Conservation (phyloP, 1,140 invertebrate species). For the Drosophila ambigua region DNA sequence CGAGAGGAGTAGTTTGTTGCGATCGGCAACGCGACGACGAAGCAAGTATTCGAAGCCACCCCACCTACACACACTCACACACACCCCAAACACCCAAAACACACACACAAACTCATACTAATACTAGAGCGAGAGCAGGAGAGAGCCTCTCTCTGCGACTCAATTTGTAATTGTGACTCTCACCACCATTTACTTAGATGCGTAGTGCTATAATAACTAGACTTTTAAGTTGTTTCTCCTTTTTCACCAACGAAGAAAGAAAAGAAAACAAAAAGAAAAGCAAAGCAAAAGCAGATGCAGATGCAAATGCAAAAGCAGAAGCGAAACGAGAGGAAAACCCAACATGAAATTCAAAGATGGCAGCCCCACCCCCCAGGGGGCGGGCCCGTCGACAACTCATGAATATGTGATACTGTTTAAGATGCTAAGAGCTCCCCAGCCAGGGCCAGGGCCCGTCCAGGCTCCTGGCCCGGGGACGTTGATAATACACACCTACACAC, state of each 20-base stretch:
- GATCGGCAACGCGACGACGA: slow-evolving; percentile 71
- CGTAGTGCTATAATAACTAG: slow-evolving; percentile 79
- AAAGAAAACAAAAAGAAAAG: slow-evolving; percentile 29
- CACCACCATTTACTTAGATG: slow-evolving; percentile 82
- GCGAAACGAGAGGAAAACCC: slow-evolving; percentile 48
- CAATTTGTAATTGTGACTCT: slow-evolving; percentile 78
- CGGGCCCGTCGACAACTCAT: slow-evolving; percentile 78
- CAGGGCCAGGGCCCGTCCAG: slow-evolving; percentile 42
- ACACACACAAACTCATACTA: slow-evolving; percentile 62
- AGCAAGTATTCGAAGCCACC: slow-evolving; percentile 82
- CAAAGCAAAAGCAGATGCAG: slow-evolving; percentile 47
- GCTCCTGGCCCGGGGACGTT: slow-evolving; percentile 47
- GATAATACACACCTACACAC: slow-evolving; percentile 57
- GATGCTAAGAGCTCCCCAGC: slow-evolving; percentile 74
- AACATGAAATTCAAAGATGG: slow-evolving; percentile 81
- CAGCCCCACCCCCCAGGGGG: slow-evolving; percentile 46
- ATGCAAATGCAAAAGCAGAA: slow-evolving; percentile 30
- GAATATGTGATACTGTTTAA: slow-evolving; percentile 83
- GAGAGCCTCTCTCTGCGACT: slow-evolving; percentile 24
- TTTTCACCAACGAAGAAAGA: slow-evolving; percentile 55
- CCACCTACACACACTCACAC: slow-evolving; percentile 72
- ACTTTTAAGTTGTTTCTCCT: slow-evolving; percentile 80
- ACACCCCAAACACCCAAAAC: slow-evolving; percentile 33
- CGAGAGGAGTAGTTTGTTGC: slow-evolving; percentile 78
- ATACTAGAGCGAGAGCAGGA: slow-evolving; percentile 48